Evolutionary conservation across 1,140 invertebrate genomes (phyloP).

Genomic region (Ceratina calcarata): DNA sequence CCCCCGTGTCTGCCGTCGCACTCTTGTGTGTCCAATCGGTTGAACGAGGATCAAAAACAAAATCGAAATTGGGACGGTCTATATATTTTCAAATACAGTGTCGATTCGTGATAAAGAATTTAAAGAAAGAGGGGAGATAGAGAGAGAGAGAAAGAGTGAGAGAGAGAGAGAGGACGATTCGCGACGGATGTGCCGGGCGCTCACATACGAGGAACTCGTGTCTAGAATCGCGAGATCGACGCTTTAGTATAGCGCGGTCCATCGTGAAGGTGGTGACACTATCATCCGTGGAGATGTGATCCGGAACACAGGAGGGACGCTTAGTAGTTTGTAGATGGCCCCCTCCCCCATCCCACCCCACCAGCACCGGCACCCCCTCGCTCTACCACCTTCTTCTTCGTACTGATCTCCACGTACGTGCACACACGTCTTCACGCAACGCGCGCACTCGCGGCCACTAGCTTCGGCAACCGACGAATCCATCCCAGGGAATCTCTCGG

Average conservation of each 20-base stretch:
- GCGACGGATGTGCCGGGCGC: no score
- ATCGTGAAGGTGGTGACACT: slow-evolving; percentile 68
- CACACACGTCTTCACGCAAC: slow-evolving; percentile 6
- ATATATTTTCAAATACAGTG: no score
- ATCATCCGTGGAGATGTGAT: slow-evolving; percentile 77
- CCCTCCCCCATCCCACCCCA: slow-evolving; percentile 51
- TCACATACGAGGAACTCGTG: no score
- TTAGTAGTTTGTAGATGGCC: slow-evolving; percentile 79
- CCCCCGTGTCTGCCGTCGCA: background rate
- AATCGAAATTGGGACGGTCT: no score
- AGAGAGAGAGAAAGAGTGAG: no score
- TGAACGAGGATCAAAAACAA: background rate
- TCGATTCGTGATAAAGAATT: no score
- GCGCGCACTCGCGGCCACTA: slow-evolving; percentile 8
- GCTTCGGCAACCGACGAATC: slow-evolving; percentile 16
- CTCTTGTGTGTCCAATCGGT: background rate
- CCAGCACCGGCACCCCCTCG: slow-evolving; percentile 47
- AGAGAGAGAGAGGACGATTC: no score
- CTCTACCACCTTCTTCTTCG: slow-evolving; percentile 40
- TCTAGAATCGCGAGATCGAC: no score
- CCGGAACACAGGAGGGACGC: slow-evolving; percentile 69
- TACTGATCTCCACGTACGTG: slow-evolving; percentile 10
- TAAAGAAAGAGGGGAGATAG: no score
- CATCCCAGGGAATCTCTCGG: slow-evolving; percentile 14
- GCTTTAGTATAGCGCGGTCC: slow-evolving; percentile 44